A percentile compares a stretch with the other conserved stretches of the same genome.
phyloP scores from a whole-genome alignment of 2,888 invertebrate species.

The Tuta absoluta region DNA sequence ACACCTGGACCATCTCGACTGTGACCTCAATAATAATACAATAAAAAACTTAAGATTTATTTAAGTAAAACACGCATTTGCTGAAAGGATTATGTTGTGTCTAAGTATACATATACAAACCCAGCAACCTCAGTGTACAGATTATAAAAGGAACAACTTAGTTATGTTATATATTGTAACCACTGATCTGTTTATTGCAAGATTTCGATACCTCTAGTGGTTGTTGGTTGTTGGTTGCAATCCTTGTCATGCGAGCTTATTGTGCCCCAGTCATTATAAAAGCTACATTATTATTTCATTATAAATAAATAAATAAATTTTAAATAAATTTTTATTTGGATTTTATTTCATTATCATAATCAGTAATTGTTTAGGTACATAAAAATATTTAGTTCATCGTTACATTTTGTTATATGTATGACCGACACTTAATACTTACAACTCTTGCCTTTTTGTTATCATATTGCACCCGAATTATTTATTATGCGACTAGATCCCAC shows the following conservation, averaged over 20 bases:
- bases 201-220: not conserved
- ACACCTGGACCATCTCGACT: not conserved
- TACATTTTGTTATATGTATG: not conserved
- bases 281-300: conserved; percentile 8
- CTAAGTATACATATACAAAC: not conserved
- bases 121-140: not conserved
- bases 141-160: not conserved
- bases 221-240: not conserved
- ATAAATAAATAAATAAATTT: no score
- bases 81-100: not conserved
- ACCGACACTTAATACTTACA: conserved; percentile 1
- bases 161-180: conserved; percentile 1
- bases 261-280: conserved; percentile 13
- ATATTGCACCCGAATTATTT: conserved; percentile 39
- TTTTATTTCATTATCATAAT: not conserved
- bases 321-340: no score
- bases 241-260: not conserved
- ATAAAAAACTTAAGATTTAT: conserved; percentile 20
- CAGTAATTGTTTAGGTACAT: not conserved
- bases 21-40: not conserved
- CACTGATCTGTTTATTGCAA: not conserved
- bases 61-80: conserved; percentile 16
- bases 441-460: conserved; percentile 1
- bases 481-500: conserved; percentile 45
- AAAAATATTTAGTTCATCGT: not conserved